These are phyloP conservation scores for Styela plicata DNA, from an alignment of 23 tunicate species.

Conservation along the genomic window DNA sequence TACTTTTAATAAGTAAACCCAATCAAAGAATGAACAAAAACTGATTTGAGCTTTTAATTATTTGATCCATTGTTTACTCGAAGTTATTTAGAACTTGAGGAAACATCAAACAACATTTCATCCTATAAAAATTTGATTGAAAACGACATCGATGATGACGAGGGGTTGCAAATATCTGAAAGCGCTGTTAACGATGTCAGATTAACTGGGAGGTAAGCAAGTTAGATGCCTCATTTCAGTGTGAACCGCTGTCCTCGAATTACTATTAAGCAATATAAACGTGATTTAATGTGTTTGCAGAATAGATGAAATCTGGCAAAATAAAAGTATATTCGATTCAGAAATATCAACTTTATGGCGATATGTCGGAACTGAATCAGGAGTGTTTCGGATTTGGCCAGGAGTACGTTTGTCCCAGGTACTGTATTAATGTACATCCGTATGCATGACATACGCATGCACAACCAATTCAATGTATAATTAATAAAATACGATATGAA, in stretches of 20 bases:
- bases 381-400: slow-evolving; percentile 66
- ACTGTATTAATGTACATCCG: too few species aligned
- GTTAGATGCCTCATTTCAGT: too few species aligned
- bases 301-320: neutral
- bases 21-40: too few species aligned
- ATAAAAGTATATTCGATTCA: neutral
- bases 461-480: too few species aligned
- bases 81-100: neutral
- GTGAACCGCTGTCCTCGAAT: too few species aligned
- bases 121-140: neutral
- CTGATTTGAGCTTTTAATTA: too few species aligned
- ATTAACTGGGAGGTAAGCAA: neutral
- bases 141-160: neutral
- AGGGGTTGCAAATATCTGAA: neutral
- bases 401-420: slow-evolving; percentile 61
- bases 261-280: too few species aligned
- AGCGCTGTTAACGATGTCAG: neutral
- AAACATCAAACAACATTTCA: neutral
- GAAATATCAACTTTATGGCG: slow-evolving; percentile 30
- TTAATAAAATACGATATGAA: too few species aligned
- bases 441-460: too few species aligned
- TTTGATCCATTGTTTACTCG: neutral
- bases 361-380: slow-evolving; percentile 54
- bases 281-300: too few species aligned
- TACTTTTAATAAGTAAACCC: too few species aligned